Percentiles rank a stretch among this genome's conserved stretches.
Evolutionary conservation across 2,113 vertebrate species (phyloP).

Genomic region (Pelvicachromis taeniatus): DNA sequence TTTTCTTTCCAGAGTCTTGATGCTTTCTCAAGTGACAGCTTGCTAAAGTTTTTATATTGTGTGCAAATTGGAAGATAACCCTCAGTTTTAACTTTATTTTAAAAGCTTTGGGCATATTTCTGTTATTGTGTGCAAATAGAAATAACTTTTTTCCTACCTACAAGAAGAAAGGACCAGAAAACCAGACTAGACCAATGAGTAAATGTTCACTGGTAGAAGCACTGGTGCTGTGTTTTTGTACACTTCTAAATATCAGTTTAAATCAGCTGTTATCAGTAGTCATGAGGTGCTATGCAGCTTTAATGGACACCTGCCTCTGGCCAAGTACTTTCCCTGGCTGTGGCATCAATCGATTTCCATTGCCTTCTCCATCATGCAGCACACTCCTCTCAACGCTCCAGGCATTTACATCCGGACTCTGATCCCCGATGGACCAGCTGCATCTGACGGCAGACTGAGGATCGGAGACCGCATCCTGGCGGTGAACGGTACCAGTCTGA

Average conservation of each 20-base stretch:
- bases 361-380: conserved; percentile 67
- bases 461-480: conserved; percentile 93
- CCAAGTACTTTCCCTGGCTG: neutral
- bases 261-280: neutral
- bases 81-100: neutral
- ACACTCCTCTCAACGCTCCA: conserved; percentile 85
- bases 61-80: neutral
- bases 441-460: conserved; percentile 80
- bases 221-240: neutral
- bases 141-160: neutral
- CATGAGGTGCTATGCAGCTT: neutral
- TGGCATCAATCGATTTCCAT: neutral
- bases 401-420: conserved; percentile 96
- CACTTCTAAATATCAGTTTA: neutral
- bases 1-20: neutral
- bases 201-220: neutral
- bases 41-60: neutral
- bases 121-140: neutral
- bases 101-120: neutral
- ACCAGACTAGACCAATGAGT: neutral
- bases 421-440: conserved; percentile 87
- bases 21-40: neutral
- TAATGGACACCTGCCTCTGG: neutral
- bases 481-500: conserved; percentile 88
- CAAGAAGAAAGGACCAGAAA: neutral